Base-by-base conservation (phyloP, 2,797 vertebrate genomes). In the Microtus agrestis region DNA sequence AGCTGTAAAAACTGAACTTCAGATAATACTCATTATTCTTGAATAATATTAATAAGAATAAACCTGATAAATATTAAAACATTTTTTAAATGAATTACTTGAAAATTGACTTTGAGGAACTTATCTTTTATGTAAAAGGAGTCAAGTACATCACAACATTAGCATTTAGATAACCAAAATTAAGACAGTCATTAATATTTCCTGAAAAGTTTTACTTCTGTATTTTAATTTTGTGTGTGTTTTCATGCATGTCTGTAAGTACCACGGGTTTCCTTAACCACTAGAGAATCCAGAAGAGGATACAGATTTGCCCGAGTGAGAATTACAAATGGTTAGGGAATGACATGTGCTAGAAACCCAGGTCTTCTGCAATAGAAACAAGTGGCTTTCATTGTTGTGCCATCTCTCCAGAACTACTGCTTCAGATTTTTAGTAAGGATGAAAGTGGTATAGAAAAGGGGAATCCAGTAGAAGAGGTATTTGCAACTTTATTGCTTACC, bases 11-110 rank as follows among this genome's bases (percentile, higher is more conserved):
- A 84, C 61, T 25, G 86, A 78, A 81, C 2, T 89, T 78, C n/a
- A 91, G 40, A 65, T 74, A 92, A 51, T 34, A 76, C 5, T 56
- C 17, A 37, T 81, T 82, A 76, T 29, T 80, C 91, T 51, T 76
- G 13, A 95, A 85, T 63, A 71, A 76, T 29, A 85, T 67, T 37
- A 76, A 25, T 94, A 96, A 95, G 89, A 95, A 40, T 54, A 81
- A 90, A 92, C 43, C 5, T 73, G 17, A 54, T 34, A 79, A 63
- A 37, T 56, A 65, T 87, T 80, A 91, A 87, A 43, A 0, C 4
- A 34, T 40, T 73, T 93, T 87, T 59, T 31, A 87, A 90, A 59
- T 88, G 9, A 87, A 63, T 87, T 65, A 61, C 48, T 37, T 43
- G 54, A 92, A 5, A 94, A 73, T n/a, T 73, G 15, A 74, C 15